Conservation (phyloP, 2,888 invertebrate species). For the Cynaeus angustus region DNA sequence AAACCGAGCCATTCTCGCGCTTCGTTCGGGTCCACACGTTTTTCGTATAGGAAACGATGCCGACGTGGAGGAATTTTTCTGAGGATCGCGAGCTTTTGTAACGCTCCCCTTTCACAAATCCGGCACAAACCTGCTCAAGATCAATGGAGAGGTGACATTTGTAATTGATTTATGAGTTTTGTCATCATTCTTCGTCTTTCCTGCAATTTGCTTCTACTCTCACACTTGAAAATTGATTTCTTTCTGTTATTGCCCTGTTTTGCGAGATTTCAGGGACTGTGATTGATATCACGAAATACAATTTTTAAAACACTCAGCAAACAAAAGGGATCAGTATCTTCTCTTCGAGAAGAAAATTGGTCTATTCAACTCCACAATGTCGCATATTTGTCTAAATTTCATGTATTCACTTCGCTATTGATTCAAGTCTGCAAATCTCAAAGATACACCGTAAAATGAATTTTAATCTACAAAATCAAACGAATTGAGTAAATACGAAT, state of each 20-base stretch:
- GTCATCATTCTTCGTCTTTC: slow-evolving; percentile 52
- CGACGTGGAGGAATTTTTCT: slow-evolving; percentile 51
- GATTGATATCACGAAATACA: slow-evolving; percentile 2
- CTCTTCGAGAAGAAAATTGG: slow-evolving; percentile 6
- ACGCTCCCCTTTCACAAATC: slow-evolving; percentile 53
- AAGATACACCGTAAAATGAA: slow-evolving; percentile 54
- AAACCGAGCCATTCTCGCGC: slow-evolving; percentile 16
- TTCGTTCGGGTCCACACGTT: slow-evolving; percentile 39
- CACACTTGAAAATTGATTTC: slow-evolving; percentile 47
- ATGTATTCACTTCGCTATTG: slow-evolving; percentile 51
- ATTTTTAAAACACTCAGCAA: slow-evolving; percentile 5
- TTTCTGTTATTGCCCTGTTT: slow-evolving; percentile 23
- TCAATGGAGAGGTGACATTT: slow-evolving; percentile 56
- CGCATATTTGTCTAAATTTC: slow-evolving; percentile 46
- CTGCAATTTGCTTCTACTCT: slow-evolving; percentile 52
- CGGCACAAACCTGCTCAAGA: slow-evolving; percentile 53
- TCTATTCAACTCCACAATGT: slow-evolving; percentile 36
- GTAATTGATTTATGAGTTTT: slow-evolving; percentile 61
- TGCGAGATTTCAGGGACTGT: neutral
- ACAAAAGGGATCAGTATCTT: slow-evolving; percentile 3
- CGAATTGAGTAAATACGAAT: slow-evolving; percentile 53
- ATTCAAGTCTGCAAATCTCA: slow-evolving; percentile 51
- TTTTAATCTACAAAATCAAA: slow-evolving; percentile 56
- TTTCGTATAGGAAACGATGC: slow-evolving; percentile 3
- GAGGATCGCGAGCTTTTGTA: slow-evolving; percentile 39